These are phyloP conservation scores for Phallusia fumigata DNA, from an alignment of 23 tunicate species.

Conservation along the genomic window DNA sequence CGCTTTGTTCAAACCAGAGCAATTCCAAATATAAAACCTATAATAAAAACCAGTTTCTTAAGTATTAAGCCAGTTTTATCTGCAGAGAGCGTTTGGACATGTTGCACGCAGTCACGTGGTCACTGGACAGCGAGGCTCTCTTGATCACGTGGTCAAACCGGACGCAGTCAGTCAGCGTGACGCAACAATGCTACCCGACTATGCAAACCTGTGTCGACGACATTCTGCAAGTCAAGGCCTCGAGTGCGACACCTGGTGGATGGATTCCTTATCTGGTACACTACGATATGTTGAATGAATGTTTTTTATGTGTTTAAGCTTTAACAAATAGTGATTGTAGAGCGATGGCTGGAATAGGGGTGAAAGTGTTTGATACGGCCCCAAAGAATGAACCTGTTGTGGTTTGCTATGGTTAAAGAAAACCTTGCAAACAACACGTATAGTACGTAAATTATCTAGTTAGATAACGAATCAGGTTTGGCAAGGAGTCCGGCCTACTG, in stretches of 20 bases:
- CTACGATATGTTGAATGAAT: neutral
- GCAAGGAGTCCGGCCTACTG: too few species aligned
- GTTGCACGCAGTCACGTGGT: slow-evolving; percentile 73
- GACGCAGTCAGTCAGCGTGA: slow-evolving; percentile 48
- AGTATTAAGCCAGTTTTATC: neutral
- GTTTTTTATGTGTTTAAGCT: too few species aligned
- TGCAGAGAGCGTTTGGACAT: slow-evolving; percentile 49
- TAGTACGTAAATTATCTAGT: too few species aligned
- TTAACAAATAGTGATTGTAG: too few species aligned
- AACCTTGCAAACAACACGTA: too few species aligned
- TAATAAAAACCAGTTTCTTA: neutral
- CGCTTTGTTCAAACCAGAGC: neutral
- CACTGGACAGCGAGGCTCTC: slow-evolving; percentile 25
- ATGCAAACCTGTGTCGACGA: slow-evolving; percentile 44
- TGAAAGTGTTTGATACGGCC: too few species aligned
- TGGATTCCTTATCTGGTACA: slow-evolving; percentile 59
- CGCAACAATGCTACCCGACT: slow-evolving; percentile 49
- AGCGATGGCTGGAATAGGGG: too few species aligned
- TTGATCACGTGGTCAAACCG: slow-evolving; percentile 93
- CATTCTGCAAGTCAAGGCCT: slow-evolving; percentile 12
- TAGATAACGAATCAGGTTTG: too few species aligned
- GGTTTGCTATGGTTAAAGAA: too few species aligned
- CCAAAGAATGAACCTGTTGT: too few species aligned
- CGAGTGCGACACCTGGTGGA: slow-evolving; percentile 1
- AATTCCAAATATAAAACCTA: neutral